Percentiles rank a stretch among this genome's conserved stretches.
These are phyloP conservation scores for Aselliscus stoliczkanus DNA, from an alignment of 2,797 vertebrate species.

Conservation along the genomic window DNA sequence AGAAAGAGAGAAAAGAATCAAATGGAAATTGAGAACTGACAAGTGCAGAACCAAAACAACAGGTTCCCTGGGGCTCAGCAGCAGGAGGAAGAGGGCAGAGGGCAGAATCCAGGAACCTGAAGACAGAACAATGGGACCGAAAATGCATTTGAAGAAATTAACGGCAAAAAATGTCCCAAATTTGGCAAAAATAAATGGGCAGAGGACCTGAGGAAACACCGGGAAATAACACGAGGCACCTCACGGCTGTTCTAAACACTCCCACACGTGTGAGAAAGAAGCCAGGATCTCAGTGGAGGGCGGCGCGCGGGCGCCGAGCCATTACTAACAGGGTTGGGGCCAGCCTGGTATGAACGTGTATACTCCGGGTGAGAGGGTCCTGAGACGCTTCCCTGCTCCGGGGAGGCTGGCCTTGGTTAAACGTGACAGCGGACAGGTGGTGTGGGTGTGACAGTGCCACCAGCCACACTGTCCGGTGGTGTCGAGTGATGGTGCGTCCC, in stretches of 20 bases:
- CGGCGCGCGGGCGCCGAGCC: accelerated
- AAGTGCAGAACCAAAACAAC: not conserved
- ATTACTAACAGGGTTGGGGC: accelerated
- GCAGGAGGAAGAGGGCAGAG: accelerated
- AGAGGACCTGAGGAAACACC: not conserved
- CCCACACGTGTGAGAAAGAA: not conserved
- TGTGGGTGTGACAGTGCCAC: not conserved
- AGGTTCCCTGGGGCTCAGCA: too few species aligned
- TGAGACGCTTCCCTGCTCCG: accelerated
- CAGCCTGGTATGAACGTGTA: not conserved
- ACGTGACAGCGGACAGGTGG: not conserved
- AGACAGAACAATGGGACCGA: not conserved
- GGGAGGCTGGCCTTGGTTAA: too few species aligned
- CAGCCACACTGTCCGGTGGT: too few species aligned
- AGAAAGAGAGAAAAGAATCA: not conserved
- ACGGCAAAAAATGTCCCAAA: not conserved
- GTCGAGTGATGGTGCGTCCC: too few species aligned
- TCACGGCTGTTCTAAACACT: accelerated
- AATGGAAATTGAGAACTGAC: not conserved
- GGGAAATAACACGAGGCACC: accelerated
- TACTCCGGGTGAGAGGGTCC: accelerated
- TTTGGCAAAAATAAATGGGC: not conserved
- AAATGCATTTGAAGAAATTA: not conserved
- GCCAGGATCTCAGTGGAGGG: accelerated
- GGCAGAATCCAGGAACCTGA: not conserved